A percentile compares a stretch with the other conserved stretches of the same genome.
These are phyloP conservation scores for Venusia cambrica DNA, from an alignment of 2,888 invertebrate genomes.

Conservation along the genomic window DNA sequence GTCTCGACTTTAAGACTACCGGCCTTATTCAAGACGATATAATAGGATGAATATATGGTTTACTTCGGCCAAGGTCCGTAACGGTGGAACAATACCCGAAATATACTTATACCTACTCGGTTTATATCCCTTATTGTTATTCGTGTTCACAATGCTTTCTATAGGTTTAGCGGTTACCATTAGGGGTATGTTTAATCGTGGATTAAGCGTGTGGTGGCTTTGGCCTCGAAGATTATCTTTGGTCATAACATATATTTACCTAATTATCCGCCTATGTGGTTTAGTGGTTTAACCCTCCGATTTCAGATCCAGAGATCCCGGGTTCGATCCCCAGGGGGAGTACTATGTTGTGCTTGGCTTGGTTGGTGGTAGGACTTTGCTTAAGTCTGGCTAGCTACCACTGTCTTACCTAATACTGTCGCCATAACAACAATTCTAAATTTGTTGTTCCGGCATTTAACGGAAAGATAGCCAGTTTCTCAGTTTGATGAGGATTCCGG, in stretches of 20 bases:
- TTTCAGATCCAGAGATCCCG: no score
- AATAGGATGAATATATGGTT: slow-evolving; percentile 73
- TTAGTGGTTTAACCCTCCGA: no score
- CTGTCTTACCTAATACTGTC: no score
- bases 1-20: slow-evolving; percentile 35
- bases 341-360: no score
- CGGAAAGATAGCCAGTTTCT: no score
- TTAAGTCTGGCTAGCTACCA: no score
- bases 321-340: no score
- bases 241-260: slow-evolving; percentile 11
- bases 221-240: slow-evolving; percentile 10
- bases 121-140: slow-evolving; percentile 43
- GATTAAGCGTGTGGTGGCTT: slow-evolving; percentile 8
- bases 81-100: slow-evolving; percentile 61
- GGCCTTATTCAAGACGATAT: slow-evolving; percentile 67
- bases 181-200: slow-evolving; percentile 25
- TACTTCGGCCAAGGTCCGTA: slow-evolving; percentile 66
- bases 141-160: slow-evolving; percentile 50
- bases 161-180: slow-evolving; percentile 29
- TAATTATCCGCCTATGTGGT: no score
- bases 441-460: no score
- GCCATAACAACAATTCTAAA: no score
- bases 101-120: slow-evolving; percentile 37
- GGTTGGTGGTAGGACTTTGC: no score
- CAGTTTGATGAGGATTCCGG: no score